Conservation (phyloP, 2,888 invertebrate genomes). For the Scrobipalpa atriplicella region DNA sequence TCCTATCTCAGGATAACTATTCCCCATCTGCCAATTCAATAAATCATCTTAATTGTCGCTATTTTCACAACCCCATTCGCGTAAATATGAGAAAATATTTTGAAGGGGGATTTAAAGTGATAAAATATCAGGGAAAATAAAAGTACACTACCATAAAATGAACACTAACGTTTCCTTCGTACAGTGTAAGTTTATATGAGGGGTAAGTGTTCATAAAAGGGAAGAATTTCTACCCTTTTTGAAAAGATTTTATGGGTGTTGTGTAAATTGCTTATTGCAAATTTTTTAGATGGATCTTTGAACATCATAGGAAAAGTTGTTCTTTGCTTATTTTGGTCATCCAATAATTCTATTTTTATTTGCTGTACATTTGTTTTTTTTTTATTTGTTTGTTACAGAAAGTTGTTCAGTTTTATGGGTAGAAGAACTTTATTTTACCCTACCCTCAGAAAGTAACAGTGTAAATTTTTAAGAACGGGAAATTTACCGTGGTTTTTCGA, state of each 20-base stretch:
- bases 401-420: too few species aligned
- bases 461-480: too few species aligned
- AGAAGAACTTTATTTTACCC: too few species aligned
- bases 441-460: too few species aligned
- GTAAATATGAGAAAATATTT: slow-evolving; percentile 8
- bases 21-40: slow-evolving; percentile 11
- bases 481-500: too few species aligned
- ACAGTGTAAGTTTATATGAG: neutral
- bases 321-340: neutral
- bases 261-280: neutral
- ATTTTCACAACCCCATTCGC: slow-evolving; percentile 7
- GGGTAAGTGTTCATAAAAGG: neutral
- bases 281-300: neutral
- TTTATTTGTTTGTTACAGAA: too few species aligned
- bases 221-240: neutral
- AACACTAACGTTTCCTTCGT: neutral
- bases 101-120: neutral
- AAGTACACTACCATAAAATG: slow-evolving; percentile 5
- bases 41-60: slow-evolving; percentile 3
- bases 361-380: too few species aligned
- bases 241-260: neutral
- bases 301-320: neutral
- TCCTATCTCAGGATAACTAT: neutral
- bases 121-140: slow-evolving; percentile 1
- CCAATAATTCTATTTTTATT: neutral